Evolutionary conservation across 2,113 vertebrate species (phyloP).

Genomic region (Gadus chalcogrammus): DNA sequence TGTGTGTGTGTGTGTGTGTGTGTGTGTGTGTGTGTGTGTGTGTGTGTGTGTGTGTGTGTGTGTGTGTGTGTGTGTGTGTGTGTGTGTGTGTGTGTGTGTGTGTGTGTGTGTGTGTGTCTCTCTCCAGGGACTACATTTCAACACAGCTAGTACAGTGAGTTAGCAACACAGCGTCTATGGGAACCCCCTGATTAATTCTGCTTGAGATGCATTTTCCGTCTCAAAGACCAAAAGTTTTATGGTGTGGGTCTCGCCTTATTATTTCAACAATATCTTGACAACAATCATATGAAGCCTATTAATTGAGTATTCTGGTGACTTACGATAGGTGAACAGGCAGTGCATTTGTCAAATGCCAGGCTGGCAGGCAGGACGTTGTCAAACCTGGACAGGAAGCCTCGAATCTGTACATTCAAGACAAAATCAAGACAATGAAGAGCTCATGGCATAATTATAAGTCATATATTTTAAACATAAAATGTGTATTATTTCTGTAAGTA

Average conservation of each 20-base stretch:
- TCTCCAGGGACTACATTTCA: conserved; percentile 57
- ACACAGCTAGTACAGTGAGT: conserved; percentile 38
- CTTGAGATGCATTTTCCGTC: conserved; percentile 43
- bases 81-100: conserved; percentile 30
- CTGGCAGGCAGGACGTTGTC: conserved; percentile 98
- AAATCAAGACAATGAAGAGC: neutral
- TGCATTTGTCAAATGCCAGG: conserved; percentile 97
- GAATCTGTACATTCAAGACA: conserved; percentile 78
- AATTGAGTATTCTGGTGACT: conserved; percentile 51
- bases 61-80: conserved; percentile 27
- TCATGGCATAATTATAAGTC: no score
- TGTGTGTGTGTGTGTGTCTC: conserved; percentile 31
- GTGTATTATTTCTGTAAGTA: no score
- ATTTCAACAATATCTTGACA: no score
- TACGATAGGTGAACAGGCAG: conserved; percentile 92
- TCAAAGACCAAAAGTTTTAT: conserved; percentile 27
- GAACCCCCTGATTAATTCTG: conserved; percentile 44
- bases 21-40: conserved; percentile 32
- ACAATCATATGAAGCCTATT: no score
- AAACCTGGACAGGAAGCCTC: conserved; percentile 95
- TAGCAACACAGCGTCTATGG: conserved; percentile 35
- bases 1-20: conserved; percentile 27
- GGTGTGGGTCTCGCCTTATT: neutral
- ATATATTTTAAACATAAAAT: no score
- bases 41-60: conserved; percentile 22